These are phyloP conservation scores for Orchesella flavescens DNA, from an alignment of 2,888 invertebrate genomes.

Conservation along the genomic window DNA sequence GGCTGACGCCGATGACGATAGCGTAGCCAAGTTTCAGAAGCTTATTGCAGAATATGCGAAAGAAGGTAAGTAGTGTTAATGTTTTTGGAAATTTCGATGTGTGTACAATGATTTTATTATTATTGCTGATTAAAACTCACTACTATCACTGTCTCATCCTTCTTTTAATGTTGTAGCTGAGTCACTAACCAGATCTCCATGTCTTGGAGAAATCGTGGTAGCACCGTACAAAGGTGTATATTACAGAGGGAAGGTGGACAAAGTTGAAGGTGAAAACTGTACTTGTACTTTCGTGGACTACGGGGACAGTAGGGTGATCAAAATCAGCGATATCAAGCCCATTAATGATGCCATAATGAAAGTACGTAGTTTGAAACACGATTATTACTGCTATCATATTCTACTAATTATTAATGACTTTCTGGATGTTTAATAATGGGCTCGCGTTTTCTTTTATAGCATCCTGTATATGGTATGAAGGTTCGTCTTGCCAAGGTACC, in stretches of 20 bases:
- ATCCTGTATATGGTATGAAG: slow-evolving; percentile 23
- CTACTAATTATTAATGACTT: background rate
- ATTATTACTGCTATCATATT: background rate
- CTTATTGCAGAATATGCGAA: background rate
- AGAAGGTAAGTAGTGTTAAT: no score
- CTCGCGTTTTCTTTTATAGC: slow-evolving; percentile 8
- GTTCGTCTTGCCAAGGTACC: background rate
- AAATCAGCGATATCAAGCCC: slow-evolving; percentile 27
- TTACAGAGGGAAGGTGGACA: slow-evolving; percentile 56
- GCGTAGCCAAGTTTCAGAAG: background rate
- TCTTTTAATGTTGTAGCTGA: slow-evolving; percentile 10
- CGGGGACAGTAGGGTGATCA: slow-evolving; percentile 50
- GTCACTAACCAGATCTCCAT: slow-evolving; percentile 38
- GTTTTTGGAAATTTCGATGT: no score
- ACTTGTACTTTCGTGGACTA: slow-evolving; percentile 63
- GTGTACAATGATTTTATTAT: no score
- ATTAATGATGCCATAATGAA: slow-evolving; percentile 50
- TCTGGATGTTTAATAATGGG: background rate
- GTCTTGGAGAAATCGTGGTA: slow-evolving; percentile 60
- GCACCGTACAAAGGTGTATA: slow-evolving; percentile 54
- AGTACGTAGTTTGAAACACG: slow-evolving; percentile 35
- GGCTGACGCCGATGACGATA: slow-evolving; percentile 25
- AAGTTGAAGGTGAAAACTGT: slow-evolving; percentile 11
- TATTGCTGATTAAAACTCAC: background rate
- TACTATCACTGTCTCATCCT: background rate